Evolutionary conservation across 2,888 invertebrate genomes (phyloP).

Genomic region (Caenorhabditis virilis): DNA sequence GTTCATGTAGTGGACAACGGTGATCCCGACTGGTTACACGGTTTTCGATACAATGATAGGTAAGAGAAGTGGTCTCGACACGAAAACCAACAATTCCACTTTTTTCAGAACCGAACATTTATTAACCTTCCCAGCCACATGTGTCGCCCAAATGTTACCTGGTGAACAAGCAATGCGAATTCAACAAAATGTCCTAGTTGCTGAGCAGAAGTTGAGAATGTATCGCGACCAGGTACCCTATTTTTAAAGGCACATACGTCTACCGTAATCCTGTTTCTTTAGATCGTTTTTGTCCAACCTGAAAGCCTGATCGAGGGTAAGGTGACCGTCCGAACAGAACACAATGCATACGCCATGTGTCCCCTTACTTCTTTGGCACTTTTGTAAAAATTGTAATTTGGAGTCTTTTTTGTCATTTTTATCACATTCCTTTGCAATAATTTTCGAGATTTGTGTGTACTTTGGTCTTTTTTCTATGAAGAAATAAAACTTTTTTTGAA

Average conservation of each 20-base stretch:
- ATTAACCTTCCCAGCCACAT: conserved; percentile 53
- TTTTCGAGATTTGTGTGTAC: no score
- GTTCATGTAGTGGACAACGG: conserved; percentile 66
- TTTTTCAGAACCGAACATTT: conserved; percentile 44
- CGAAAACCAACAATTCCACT: background rate
- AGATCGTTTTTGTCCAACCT: conserved; percentile 67
- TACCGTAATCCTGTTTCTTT: conserved; percentile 13
- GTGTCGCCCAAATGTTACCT: conserved; percentile 57
- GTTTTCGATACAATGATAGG: conserved; percentile 57
- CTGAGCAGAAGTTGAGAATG: conserved; percentile 62
- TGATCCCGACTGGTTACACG: conserved; percentile 68
- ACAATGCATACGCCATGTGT: conserved; percentile 58
- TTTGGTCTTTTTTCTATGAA: no score
- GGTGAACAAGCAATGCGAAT: conserved; percentile 66
- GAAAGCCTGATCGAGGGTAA: conserved; percentile 60
- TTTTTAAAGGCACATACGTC: background rate
- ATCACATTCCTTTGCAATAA: no score
- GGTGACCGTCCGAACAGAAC: conserved; percentile 63
- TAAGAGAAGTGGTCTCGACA: no score
- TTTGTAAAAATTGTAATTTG: no score
- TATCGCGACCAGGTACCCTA: conserved; percentile 65
- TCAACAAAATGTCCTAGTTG: conserved; percentile 60
- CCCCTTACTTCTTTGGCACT: conserved; percentile 56
- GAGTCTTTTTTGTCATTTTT: no score
- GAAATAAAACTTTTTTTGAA: no score